Evolutionary conservation across 2,888 invertebrate genomes (phyloP), one percentile per base, ranked within the genome.

Genomic region (Hoplodrina blanda): DNA sequence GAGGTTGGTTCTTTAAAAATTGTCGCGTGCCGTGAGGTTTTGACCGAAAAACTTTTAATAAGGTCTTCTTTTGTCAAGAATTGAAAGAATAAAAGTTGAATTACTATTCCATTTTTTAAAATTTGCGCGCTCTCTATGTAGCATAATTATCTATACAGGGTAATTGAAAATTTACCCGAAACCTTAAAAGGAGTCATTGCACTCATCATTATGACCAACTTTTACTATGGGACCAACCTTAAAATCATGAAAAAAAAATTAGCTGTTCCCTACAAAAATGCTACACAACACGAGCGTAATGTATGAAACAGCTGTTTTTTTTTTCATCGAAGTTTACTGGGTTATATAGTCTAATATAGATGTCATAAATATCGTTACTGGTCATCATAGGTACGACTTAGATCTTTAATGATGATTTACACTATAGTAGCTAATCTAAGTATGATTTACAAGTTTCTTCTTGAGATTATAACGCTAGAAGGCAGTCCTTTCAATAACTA

Each of bases 11-110:
- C 62, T 74, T 77, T 64, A 78, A 76, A 78, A 81, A 78, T 66
- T 83, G 89, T 87, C 89, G 81, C 89, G 88, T 88, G 87, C 83
- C 74, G 57, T 49, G 52, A 73, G 60, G 57, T 73, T 72, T 69
- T 66, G 56, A 66, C 64, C 8, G 20, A 52, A 55, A 72, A 20
- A 57, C 41, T 30, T 75, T 78, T 62, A 73, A 75, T 50, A 20
- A 66, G 33, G 71, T 60, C 46, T 69, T 80, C 54, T 69, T 46
- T 64, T n/a, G n/a, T n/a, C n/a, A n/a, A n/a, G n/a, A n/a, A n/a
- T n/a, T n/a, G n/a, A n/a, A n/a, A n/a, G n/a, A n/a, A n/a, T 62
- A 57, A 79, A 78, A 73, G 53, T 59, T 25, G 20, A 7, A 62
- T 66, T 78, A 46, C 56, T 44, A 37, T 50, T 37, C 55, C 44